Base-by-base conservation (phyloP, 2,113 vertebrate species). In the Heptranchias perlo region DNA sequence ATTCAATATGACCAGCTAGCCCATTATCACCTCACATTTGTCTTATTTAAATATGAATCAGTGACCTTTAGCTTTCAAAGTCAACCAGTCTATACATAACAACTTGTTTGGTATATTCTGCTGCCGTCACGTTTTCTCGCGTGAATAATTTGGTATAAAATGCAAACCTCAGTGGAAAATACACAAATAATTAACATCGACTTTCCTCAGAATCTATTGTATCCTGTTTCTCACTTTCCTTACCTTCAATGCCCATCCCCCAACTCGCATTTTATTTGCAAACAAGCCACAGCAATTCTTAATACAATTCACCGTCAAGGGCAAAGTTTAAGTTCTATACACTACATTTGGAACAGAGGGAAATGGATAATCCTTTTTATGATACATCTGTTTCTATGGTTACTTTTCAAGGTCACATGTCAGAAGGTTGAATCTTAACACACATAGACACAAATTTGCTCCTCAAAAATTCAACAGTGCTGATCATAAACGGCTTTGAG, bases 371-470 rank as follows among this genome's bases (percentile, higher is more conserved):
- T 96, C 97, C 73, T 97, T 97, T 97, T 97, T 49, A 65, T 73
- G 47, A 91, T 95, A 69, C 44, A 95, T 69, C 47, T 31, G 98
- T 98, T 98, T 97, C 98, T 97, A 98, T 98, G 98, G 98, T 97
- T 98, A 98, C 98, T 97, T 97, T 97, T 97, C 97, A 98, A 98
- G 97, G 98, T 97, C 97, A 73, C 96, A 95, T 96, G 96, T 96
- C 96, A 97, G 96, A 97, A 96, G 95, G 96, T 97, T 96, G 97
- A 96, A 97, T 96, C 89, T 65, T 93, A 73, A 86, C 96, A 96
- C 96, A 96, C 91, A 95, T 93, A 96, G 69, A 58, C 54, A 82
- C 93, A 94, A 96, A 94, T 84, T 96, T 76, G 64, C 96, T 96
- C 84, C 96, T 73, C 91, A 96, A 84, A 96, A 96, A 47, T 95